Evolutionary conservation across 2,888 invertebrate genomes (phyloP), one percentile per base, ranked within the genome.

Genomic region (Hofmannophila pseudospretella): DNA sequence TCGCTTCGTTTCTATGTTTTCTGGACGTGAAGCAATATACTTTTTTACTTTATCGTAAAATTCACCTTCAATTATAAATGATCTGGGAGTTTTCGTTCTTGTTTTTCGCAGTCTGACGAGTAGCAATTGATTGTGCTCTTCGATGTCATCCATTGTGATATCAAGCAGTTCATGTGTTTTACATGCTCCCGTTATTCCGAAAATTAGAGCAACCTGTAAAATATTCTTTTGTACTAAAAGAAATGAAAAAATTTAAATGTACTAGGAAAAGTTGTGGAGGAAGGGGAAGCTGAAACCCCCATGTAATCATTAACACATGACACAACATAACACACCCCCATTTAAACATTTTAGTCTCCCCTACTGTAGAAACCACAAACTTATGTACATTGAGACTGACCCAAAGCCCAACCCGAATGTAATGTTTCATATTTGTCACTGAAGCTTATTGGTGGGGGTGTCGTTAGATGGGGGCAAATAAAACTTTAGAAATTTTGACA

Each of bases 71-170:
- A 44, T 11, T 1, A 41, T 22, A 13, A 47, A 41, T 9, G 9
- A 23, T 11, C 40, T 32, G 2, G 39, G 28, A 14, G 13, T 34
- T 3, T 36, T 36, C 14, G 35, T 39, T 22, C 35, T 43, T 8
- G 36, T 35, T 10, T 36, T 29, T 3, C 9, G 11, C 7, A 44
- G n/a, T 7, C 34, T 36, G 12, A 44, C 32, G 7, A 28, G 20
- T 11, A 26, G 29, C 11, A 37, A 20, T n/a, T 32, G 22, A 3
- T 32, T 32, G 12, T 41, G 20, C 16, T 25, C 31, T 25, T 40
- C 34, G 7, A 44, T 3, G 25, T 44, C 36, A 4, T 44, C 29
- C n/a, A 36, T 11, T 2, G 42, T 44, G 4, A 44, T 32, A 16
- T 42, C 34, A 0, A 13, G 4, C 1, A 44, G 16, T 36, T 47